Base-by-base conservation (phyloP, 1,140 invertebrate species). In the Heliconius himera region DNA sequence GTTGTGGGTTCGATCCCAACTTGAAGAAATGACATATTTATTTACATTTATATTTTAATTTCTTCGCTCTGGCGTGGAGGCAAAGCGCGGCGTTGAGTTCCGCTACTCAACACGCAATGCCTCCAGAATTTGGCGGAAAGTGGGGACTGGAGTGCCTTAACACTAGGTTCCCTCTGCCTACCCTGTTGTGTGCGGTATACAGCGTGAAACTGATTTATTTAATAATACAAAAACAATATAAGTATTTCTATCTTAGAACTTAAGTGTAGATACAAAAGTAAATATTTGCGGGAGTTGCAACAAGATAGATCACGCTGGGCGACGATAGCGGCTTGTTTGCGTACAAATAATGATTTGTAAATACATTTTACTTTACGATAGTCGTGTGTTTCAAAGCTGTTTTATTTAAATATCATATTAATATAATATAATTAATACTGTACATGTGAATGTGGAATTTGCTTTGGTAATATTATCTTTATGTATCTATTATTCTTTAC, bases 251-350 rank as follows among this genome's bases (percentile, higher is more conserved):
- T 29, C 54, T 60, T 60, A 22, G 22, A 60, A 60, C n/a, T 8
- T 29, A 29, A 66, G 26, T 26, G 13, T 66, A 26, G 9, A 75
- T 78, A 78, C 66, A 38, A 54, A 75, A 72, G 51, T 74, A 81
- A 77, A 81, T 81, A 81, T 81, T 80, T 51, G 49, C n/a, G 16
- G 9, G 60, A 76, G 66, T 56, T 66, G 74, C 80, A 78, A 60
- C 18, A 20, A 76, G 80, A 81, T 81, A 81, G 60, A 81, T 81
- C 80, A 81, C 80, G 80, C 78, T 78, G 66, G 66, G 38, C 60
- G 75, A 76, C 36, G 74, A 79, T 79, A 79, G 33, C 26, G n/a
- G 66, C 74, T 75, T 79, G 73, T 79, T 66, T 51, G 51, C 41
- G 49, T 20, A 18, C 70, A 74, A 79, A 75, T 79, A 75, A 56